Evolutionary conservation across 1,140 invertebrate species (phyloP).

Genomic region (Dinothrombium tinctorium): DNA sequence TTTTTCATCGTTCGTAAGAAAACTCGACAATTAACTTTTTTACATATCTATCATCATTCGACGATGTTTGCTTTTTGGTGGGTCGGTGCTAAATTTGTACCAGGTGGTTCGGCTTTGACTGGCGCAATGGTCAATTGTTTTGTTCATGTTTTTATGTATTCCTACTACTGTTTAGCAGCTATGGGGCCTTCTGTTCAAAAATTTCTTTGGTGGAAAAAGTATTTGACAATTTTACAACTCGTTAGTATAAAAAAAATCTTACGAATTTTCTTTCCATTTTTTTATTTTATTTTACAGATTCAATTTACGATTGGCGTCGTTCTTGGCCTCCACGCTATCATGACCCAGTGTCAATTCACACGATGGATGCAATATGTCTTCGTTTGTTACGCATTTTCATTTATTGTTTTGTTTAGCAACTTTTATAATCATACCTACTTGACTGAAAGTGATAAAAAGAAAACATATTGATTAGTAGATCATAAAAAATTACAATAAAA

Average conservation of each 20-base stretch:
- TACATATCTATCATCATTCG: conserved; percentile 28
- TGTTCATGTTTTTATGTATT: conserved; percentile 34
- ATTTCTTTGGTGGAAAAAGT: conserved; percentile 33
- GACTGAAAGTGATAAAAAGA: not conserved
- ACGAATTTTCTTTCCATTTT: conserved; percentile 40
- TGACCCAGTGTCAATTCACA: conserved; percentile 61
- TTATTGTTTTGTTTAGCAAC: conserved; percentile 69
- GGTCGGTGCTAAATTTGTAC: conserved; percentile 7
- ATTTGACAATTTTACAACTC: conserved; percentile 30
- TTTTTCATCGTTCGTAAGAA: conserved; percentile 27
- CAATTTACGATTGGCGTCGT: conserved; percentile 64
- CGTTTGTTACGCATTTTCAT: conserved; percentile 68
- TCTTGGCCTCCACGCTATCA: conserved; percentile 55
- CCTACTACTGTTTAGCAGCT: conserved; percentile 28
- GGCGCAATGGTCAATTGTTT: conserved; percentile 23
- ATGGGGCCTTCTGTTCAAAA: conserved; percentile 26
- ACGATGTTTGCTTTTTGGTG: conserved; percentile 9
- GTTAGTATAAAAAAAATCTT: conserved; percentile 75
- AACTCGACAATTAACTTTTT: conserved; percentile 23
- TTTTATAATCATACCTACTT: conserved; percentile 38
- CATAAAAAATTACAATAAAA: not conserved
- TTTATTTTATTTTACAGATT: too few species aligned
- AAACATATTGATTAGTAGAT: not conserved
- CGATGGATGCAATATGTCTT: conserved; percentile 82
- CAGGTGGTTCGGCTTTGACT: not conserved